phyloP scores from a whole-genome alignment of 2,797 vertebrate genomes.

The Molossus molossus region DNA sequence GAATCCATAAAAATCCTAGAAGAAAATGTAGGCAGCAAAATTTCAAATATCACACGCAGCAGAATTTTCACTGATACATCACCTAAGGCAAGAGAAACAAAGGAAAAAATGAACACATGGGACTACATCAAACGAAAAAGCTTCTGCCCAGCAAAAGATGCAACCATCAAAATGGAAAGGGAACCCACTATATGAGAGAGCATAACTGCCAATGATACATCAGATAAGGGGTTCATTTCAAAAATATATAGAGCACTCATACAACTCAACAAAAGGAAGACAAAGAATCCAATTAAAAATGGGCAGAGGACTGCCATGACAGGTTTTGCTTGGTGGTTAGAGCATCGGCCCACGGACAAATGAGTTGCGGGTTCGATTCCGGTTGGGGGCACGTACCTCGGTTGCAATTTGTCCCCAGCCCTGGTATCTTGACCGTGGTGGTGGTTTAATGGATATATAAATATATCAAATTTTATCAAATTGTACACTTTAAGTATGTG shows the following conservation, averaged over 20 bases:
- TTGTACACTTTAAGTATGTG: neutral
- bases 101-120: neutral
- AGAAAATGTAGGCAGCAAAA: too few species aligned
- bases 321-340: too few species aligned
- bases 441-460: neutral
- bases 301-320: neutral
- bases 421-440: neutral
- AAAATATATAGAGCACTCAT: neutral
- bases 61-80: too few species aligned
- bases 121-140: neutral
- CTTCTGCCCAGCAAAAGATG: neutral
- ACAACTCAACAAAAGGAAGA: neutral
- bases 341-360: too few species aligned
- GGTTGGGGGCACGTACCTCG: too few species aligned
- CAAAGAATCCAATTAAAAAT: neutral
- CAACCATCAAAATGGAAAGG: neutral
- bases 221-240: neutral
- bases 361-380: too few species aligned
- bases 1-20: too few species aligned
- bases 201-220: neutral
- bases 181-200: neutral
- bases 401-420: too few species aligned
- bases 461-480: neutral
- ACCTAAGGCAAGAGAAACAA: too few species aligned
- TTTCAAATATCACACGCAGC: too few species aligned